phyloP scores from a whole-genome alignment of 2,888 invertebrate genomes.

The Augochlorella aurata region DNA sequence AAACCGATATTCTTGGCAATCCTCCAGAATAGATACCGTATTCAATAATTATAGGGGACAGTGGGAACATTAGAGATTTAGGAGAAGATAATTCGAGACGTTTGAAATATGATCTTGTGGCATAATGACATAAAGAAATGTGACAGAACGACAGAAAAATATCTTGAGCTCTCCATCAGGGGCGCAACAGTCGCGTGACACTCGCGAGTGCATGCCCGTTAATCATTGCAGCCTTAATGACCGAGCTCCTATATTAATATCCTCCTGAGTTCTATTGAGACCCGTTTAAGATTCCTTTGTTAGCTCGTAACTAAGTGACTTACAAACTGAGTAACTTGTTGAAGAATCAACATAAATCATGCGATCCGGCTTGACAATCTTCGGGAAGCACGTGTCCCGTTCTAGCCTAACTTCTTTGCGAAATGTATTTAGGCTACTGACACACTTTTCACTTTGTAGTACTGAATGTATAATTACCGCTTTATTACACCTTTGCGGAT shows the following conservation, averaged over 20 bases:
- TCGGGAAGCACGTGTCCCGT: background rate
- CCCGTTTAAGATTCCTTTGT: slow-evolving; percentile 16
- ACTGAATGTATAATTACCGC: background rate
- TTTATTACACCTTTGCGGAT: too few relatives aligned
- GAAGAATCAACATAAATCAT: slow-evolving; percentile 11
- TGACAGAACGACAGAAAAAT: slow-evolving; percentile 44
- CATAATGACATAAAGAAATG: background rate
- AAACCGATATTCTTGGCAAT: background rate
- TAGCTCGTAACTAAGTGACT: slow-evolving; percentile 20
- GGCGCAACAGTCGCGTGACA: slow-evolving; percentile 33
- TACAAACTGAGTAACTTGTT: slow-evolving; percentile 3
- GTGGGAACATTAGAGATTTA: background rate
- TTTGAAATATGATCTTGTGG: background rate
- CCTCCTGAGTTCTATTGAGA: slow-evolving; percentile 16
- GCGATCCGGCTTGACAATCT: background rate
- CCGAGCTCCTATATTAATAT: slow-evolving; percentile 39
- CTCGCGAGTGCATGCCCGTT: slow-evolving; percentile 27
- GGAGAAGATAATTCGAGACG: background rate
- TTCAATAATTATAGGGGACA: background rate
- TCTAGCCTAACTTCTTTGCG: too few relatives aligned
- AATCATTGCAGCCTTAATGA: slow-evolving; percentile 49
- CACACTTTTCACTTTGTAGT: too few relatives aligned
- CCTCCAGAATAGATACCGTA: background rate
- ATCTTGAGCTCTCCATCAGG: slow-evolving; percentile 37
- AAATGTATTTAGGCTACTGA: too few relatives aligned